These are phyloP conservation scores for Meteorus colon DNA, from an alignment of 2,888 invertebrate genomes.

Conservation along the genomic window DNA sequence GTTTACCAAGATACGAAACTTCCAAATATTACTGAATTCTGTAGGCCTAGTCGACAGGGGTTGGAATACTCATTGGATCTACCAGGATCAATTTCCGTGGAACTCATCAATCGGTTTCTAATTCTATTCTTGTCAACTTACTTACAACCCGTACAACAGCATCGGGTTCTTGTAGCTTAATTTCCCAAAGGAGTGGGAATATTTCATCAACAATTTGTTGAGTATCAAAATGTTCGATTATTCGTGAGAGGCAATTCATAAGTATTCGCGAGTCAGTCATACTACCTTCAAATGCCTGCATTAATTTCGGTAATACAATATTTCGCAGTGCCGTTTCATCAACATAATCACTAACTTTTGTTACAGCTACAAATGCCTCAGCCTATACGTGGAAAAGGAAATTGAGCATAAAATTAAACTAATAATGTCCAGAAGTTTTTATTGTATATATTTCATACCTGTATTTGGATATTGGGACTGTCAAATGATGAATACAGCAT, in stretches of 20 bases:
- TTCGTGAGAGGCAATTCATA: slow-evolving; percentile 85
- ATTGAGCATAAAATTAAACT: neutral
- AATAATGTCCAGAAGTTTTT: neutral
- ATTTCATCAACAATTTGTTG: slow-evolving; percentile 92
- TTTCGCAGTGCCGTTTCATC: slow-evolving; percentile 87
- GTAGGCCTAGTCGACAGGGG: no score
- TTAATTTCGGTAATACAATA: slow-evolving; percentile 89
- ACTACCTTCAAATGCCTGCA: slow-evolving; percentile 86
- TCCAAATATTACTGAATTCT: no score
- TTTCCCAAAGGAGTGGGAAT: slow-evolving; percentile 89
- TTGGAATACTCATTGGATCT: neutral
- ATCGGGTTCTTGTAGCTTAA: slow-evolving; percentile 90
- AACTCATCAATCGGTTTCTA: neutral
- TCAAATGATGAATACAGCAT: slow-evolving; percentile 91
- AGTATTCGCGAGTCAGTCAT: slow-evolving; percentile 86
- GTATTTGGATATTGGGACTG: slow-evolving; percentile 90
- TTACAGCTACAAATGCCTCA: slow-evolving; percentile 90
- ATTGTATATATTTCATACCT: slow-evolving; percentile 77
- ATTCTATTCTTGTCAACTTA: slow-evolving; percentile 78
- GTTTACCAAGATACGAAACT: no score
- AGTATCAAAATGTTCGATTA: slow-evolving; percentile 88
- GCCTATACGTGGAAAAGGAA: slow-evolving; percentile 76
- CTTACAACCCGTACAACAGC: slow-evolving; percentile 93
- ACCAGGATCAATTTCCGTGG: neutral
- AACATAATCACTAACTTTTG: slow-evolving; percentile 88